Conservation (phyloP, 92 coral and sea anemone genomes). For the Porites cylindrica region DNA sequence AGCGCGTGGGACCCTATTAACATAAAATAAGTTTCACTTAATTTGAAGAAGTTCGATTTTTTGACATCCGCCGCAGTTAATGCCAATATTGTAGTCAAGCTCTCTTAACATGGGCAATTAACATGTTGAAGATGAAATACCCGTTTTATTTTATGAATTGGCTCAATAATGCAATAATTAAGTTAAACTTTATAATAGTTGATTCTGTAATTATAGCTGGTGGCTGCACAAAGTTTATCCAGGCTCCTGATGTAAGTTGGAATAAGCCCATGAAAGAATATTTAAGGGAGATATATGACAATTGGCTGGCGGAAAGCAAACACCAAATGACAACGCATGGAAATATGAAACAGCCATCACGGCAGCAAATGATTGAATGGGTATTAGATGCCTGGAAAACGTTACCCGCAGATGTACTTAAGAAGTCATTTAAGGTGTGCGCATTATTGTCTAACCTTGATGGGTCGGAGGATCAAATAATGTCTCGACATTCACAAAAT, state of each 20-base stretch:
- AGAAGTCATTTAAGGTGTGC: constrained; percentile 54
- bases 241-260: constrained; percentile 55
- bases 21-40: constrained; percentile 26
- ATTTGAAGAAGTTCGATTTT: constrained; percentile 14
- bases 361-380: constrained; percentile 49
- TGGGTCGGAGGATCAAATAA: constrained; percentile 54
- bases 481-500: too few relatives aligned
- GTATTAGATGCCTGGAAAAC: constrained; percentile 47
- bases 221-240: constrained; percentile 58
- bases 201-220: constrained; percentile 52
- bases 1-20: constrained; percentile 9
- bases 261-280: constrained; percentile 54
- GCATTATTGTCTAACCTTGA: constrained; percentile 44
- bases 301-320: constrained; percentile 47
- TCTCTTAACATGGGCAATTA: too few relatives aligned
- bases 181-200: too few relatives aligned
- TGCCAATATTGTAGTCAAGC: constrained; percentile 23
- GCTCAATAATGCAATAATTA: too few relatives aligned
- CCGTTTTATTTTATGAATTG: too few relatives aligned
- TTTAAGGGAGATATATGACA: constrained; percentile 25
- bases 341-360: constrained; percentile 50
- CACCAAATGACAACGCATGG: constrained; percentile 49
- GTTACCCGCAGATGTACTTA: constrained; percentile 15
- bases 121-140: too few relatives aligned
- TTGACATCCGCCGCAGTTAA: constrained; percentile 24